Evolutionary conservation across 2,797 vertebrate genomes (phyloP), one percentile per base, ranked within the genome.

Genomic region (Labroides dimidiatus): DNA sequence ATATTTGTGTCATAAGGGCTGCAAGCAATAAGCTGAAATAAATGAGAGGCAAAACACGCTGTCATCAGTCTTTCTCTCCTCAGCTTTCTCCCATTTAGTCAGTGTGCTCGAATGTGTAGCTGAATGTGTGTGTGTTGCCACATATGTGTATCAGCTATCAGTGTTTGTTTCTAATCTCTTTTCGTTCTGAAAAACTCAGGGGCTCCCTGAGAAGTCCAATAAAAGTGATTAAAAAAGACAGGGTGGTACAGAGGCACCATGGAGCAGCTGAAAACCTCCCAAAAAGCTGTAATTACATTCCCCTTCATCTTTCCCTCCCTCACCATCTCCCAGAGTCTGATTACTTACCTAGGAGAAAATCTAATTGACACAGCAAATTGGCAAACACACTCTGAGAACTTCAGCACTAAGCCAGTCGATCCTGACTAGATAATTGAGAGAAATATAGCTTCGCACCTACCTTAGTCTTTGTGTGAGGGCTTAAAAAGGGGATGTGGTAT

Each of bases 281-380:
- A 85, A 89, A 83, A 82, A 72, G 61, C 77, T 67, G 69, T 88
- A 90, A 93, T 93, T 86, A 90, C 89, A 90, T 92, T 86, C 64
- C 51, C 76, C 81, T 90, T 89, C 87, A 85, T 90, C 86, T 78
- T 84, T 84, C 52, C 50, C 57, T 75, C 76, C 74, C 79, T 70
- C 64, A 43, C 78, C 48, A 42, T 78, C 66, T 80, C 74, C 67
- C 60, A 68, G 58, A 84, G 84, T 85, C 86, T 88, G 86, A 92
- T 90, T 91, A 93, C 84, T 92, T 91, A 91, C 89, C 89, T 88
- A 47, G 69, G 73, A 92, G 89, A 87, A 88, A 88, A 93, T 91
- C 88, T 92, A 92, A 93, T 92, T 93, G 92, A 93, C 87, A 88
- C 72, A 73, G 87, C 87, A 89, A 87, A 91, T 89, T 91, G 90